Percentiles rank a stretch among this genome's conserved stretches.
These are phyloP conservation scores for Myiozetetes cayanensis DNA, from an alignment of 2,113 vertebrate genomes.

Conservation along the genomic window DNA sequence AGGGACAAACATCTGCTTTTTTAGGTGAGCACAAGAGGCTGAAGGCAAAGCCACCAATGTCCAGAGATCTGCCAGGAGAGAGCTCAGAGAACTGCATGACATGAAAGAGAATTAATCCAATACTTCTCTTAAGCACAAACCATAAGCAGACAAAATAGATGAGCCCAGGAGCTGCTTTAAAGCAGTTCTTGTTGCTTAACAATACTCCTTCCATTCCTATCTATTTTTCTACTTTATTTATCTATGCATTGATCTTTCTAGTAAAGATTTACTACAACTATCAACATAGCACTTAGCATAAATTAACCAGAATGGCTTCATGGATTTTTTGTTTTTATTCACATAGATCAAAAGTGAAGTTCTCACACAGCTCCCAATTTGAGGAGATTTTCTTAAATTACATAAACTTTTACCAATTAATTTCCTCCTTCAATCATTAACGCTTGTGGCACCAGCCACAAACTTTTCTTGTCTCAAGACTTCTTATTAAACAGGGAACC, in stretches of 20 bases:
- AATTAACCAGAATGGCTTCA: conserved; percentile 34
- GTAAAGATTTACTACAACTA: conserved; percentile 41
- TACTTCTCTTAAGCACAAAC: neutral
- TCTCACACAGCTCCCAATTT: neutral
- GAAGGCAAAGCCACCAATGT: neutral
- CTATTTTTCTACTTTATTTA: conserved; percentile 6
- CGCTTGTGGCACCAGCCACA: neutral
- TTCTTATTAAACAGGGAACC: neutral
- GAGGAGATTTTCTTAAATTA: neutral
- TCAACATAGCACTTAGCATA: conserved; percentile 32
- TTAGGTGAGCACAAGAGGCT: neutral
- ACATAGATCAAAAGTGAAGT: conserved; percentile 12
- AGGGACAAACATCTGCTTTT: neutral
- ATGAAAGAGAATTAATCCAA: neutral
- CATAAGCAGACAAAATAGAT: neutral
- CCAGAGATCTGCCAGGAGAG: neutral
- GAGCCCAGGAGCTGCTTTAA: neutral
- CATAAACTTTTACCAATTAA: neutral
- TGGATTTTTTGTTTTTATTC: conserved; percentile 4
- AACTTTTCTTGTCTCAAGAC: neutral
- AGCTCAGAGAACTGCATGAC: neutral
- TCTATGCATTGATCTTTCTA: neutral
- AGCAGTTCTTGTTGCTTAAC: neutral
- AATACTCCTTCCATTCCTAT: neutral
- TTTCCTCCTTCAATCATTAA: neutral